These are phyloP conservation scores for Spilogale gracilis DNA, from an alignment of 2,113 vertebrate genomes.

Conservation along the genomic window DNA sequence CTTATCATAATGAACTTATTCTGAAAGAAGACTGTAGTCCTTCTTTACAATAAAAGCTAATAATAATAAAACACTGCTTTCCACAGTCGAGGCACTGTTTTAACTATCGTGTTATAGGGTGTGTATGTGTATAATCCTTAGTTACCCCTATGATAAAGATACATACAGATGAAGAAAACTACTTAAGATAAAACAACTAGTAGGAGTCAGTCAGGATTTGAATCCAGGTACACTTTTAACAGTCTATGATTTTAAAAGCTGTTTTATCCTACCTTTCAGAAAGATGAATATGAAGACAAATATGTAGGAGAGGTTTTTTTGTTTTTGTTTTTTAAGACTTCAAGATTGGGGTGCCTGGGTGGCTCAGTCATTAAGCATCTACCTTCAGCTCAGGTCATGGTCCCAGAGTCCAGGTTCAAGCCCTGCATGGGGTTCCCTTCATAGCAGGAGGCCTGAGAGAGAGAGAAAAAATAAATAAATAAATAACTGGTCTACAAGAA, in stretches of 20 bases:
- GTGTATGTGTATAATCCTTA: neutral
- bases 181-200: neutral
- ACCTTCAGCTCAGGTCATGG: too few species aligned
- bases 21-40: neutral
- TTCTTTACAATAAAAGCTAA: neutral
- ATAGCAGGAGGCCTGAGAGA: too few species aligned
- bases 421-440: too few species aligned
- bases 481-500: neutral
- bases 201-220: neutral
- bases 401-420: too few species aligned
- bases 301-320: neutral
- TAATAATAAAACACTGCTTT: neutral
- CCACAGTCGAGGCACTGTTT: neutral
- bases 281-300: neutral
- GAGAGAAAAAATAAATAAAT: too few species aligned
- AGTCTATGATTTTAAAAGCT: neutral
- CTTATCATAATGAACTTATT: conserved; percentile 1
- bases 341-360: too few species aligned
- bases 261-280: neutral
- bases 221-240: neutral
- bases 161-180: neutral
- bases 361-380: too few species aligned
- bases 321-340: neutral
- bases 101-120: neutral
- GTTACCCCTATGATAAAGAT: neutral